Percentiles rank a stretch among this genome's conserved stretches.
These are phyloP conservation scores for Macropodus opercularis DNA, from an alignment of 2,797 vertebrate species.

Conservation along the genomic window DNA sequence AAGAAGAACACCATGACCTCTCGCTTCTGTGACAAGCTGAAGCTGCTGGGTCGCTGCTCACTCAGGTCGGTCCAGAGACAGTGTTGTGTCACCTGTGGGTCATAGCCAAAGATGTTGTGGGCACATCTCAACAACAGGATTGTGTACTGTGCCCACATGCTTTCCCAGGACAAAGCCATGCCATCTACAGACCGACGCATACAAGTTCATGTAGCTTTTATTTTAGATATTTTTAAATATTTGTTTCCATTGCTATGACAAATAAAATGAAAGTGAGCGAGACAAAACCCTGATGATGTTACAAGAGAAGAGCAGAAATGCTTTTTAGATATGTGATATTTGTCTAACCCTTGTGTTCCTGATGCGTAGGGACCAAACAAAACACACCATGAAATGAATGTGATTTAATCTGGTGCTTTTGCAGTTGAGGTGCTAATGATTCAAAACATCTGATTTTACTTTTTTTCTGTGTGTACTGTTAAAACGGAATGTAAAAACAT, in stretches of 20 bases:
- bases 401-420: conserved; percentile 25
- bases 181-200: conserved; percentile 22
- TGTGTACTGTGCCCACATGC: conserved; percentile 14
- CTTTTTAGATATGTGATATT: not conserved
- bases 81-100: conserved; percentile 81
- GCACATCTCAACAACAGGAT: conserved; percentile 7
- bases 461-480: conserved; percentile 29
- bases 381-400: not conserved
- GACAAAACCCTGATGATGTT: not conserved
- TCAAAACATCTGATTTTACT: no score
- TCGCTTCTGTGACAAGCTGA: conserved; percentile 83
- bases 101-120: conserved; percentile 40
- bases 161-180: conserved; percentile 9
- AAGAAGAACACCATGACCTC: conserved; percentile 82
- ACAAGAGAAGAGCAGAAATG: conserved; percentile 3
- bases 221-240: no score
- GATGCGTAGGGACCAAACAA: not conserved
- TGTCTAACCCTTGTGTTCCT: not conserved
- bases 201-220: conserved; percentile 2
- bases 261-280: not conserved
- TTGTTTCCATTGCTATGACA: not conserved
- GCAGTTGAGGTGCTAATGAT: not conserved
- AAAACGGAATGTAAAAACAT: conserved; percentile 63
- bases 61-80: conserved; percentile 81
- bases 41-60: conserved; percentile 79